phyloP scores from a whole-genome alignment of 1,140 invertebrate species.

The Leptinotarsa texana region DNA sequence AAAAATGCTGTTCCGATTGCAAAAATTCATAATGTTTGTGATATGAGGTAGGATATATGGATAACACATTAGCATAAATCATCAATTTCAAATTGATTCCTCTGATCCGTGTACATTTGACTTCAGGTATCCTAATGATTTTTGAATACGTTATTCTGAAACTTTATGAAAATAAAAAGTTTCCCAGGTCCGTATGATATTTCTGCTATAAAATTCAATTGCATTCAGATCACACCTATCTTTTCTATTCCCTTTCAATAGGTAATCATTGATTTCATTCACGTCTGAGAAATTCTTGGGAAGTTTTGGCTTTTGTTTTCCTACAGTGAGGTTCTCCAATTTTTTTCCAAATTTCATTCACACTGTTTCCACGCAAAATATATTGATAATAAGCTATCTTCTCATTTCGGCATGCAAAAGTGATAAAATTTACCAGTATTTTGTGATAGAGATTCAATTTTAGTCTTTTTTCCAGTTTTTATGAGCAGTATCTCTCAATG shows the following conservation, averaged over 20 bases:
- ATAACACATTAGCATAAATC: background rate
- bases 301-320: background rate
- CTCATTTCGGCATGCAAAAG: background rate
- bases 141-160: background rate
- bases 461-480: background rate
- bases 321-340: background rate
- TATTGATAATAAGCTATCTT: background rate
- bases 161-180: too few species aligned
- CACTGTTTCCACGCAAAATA: background rate
- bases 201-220: background rate
- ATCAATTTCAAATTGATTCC: background rate
- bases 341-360: background rate
- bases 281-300: background rate
- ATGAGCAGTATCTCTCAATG: background rate
- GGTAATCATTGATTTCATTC: background rate
- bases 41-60: background rate
- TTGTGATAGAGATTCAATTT: background rate
- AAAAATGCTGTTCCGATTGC: background rate
- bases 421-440: background rate
- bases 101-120: background rate
- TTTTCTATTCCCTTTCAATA: background rate
- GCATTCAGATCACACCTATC: background rate
- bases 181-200: too few species aligned
- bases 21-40: background rate
- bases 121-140: background rate